These are phyloP conservation scores for Petroica traversi DNA, from an alignment of 2,113 vertebrate species.

Conservation along the genomic window DNA sequence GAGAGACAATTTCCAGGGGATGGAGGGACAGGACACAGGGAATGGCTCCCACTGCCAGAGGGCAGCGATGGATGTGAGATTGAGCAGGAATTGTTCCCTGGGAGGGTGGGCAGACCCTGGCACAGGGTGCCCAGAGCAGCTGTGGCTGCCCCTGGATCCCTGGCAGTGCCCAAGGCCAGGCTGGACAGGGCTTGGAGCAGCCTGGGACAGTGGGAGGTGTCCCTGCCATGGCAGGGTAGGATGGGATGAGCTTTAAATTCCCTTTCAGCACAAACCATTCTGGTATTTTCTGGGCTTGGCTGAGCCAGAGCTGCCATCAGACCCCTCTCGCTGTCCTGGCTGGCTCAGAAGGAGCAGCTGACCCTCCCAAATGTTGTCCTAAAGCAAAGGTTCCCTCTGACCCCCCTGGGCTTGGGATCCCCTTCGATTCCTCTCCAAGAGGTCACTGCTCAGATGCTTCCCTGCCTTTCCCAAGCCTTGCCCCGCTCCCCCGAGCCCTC, in stretches of 20 bases:
- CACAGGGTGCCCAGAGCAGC: background rate
- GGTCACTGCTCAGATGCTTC: background rate
- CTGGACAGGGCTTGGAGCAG: background rate
- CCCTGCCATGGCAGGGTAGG: background rate
- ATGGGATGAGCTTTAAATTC: fast-evolving
- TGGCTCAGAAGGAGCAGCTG: background rate
- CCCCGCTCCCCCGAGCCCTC: background rate
- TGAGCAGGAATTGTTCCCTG: background rate
- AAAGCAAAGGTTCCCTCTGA: fast-evolving
- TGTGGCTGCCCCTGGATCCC: background rate
- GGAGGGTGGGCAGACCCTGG: background rate
- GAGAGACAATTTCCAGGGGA: fast-evolving
- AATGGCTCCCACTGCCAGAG: background rate
- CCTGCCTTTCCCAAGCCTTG: background rate
- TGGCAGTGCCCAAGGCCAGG: background rate
- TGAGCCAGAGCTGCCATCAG: background rate
- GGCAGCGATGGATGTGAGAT: background rate
- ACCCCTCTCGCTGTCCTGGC: background rate
- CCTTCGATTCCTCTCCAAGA: background rate
- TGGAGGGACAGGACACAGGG: background rate
- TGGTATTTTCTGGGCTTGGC: background rate
- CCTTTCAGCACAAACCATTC: background rate
- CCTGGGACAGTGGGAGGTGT: background rate
- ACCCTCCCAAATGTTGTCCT: fast-evolving
- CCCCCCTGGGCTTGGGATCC: background rate